Base-by-base conservation (phyloP, 2,797 vertebrate genomes). In the Steatocranus sp. region DNA sequence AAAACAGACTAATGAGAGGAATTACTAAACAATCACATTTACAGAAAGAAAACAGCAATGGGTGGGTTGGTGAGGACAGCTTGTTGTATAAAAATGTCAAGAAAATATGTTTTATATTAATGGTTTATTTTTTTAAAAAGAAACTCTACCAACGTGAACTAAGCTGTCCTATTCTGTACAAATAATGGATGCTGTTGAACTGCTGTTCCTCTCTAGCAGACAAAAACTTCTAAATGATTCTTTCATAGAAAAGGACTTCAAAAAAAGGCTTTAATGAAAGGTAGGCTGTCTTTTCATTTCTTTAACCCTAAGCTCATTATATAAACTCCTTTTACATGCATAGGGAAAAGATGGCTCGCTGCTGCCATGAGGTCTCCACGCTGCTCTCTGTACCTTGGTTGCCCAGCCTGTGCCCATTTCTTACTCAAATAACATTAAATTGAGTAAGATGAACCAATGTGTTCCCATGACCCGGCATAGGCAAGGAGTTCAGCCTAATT, bases 401-500 rank as follows among this genome's bases (percentile, higher is more conserved):
- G 78, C 81, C 79, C 79, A 79, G 68, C 61, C 78, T 82, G 56
- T 70, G 77, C 86, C 83, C 83, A 85, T 77, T 80, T 83, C 87
- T 80, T 76, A 81, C 84, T 87, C 79, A 83, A 73, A 88, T 90
- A 83, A 91, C 87, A 90, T 58, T 46, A 80, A 85, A 90, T 83
- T 66, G 81, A 89, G 86, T 83, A 68, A 30, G 73, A 86, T 48
- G 80, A 87, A 84, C 83, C 75, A 12, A 53, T 41, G 76, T 78
- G 81, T 86, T 88, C 80, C 43, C 2, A 12, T 82, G 90, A 91
- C 89, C 88, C 41, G 17, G 83, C 83, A 74, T 83, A 85, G 86
- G 90, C 75, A 83, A 81, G 82, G 80, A 92, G 92, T 91, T 94
- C 92, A 93, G 84, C 89, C 87, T 94, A 94, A 94, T 94, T 94